phyloP scores from a whole-genome alignment of 2,113 vertebrate species.

The Leuciscus idus region DNA sequence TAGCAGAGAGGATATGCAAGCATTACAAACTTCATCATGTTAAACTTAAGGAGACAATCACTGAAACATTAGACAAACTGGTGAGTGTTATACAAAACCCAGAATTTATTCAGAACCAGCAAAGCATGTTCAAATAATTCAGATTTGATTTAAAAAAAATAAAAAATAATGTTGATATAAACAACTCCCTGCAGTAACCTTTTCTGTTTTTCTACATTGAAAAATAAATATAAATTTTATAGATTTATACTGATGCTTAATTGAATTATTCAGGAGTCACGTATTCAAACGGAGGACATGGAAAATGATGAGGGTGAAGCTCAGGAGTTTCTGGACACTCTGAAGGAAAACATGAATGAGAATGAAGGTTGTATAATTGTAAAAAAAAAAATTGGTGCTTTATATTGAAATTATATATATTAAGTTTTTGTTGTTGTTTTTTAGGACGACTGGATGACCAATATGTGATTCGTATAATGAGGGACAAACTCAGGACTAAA shows the following conservation, averaged over 20 bases:
- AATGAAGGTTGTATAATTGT: constrained; percentile 73
- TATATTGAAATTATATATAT: neutral
- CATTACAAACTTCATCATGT: constrained; percentile 87
- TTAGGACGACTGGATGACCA: constrained; percentile 82
- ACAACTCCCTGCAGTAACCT: neutral
- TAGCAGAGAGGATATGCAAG: constrained; percentile 79
- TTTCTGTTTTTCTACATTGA: neutral
- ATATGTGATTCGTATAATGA: constrained; percentile 79
- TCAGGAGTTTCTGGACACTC: constrained; percentile 74
- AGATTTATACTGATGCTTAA: neutral
- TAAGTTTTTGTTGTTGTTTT: neutral
- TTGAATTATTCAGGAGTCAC: constrained; percentile 62
- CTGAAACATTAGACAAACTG: constrained; percentile 80
- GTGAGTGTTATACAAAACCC: constrained; percentile 68
- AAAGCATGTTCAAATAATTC: neutral
- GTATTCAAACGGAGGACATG: constrained; percentile 53
- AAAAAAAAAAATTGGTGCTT: neutral
- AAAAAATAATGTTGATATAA: neutral
- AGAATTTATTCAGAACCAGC: neutral
- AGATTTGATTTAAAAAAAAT: neutral
- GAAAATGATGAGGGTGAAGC: constrained; percentile 67
- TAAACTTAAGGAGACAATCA: constrained; percentile 76
- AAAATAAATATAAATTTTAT: neutral
- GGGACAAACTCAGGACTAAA: constrained; percentile 84
- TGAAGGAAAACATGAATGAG: constrained; percentile 83